Conservation (phyloP, 2,888 invertebrate species). For the Cepaea hortensis region DNA sequence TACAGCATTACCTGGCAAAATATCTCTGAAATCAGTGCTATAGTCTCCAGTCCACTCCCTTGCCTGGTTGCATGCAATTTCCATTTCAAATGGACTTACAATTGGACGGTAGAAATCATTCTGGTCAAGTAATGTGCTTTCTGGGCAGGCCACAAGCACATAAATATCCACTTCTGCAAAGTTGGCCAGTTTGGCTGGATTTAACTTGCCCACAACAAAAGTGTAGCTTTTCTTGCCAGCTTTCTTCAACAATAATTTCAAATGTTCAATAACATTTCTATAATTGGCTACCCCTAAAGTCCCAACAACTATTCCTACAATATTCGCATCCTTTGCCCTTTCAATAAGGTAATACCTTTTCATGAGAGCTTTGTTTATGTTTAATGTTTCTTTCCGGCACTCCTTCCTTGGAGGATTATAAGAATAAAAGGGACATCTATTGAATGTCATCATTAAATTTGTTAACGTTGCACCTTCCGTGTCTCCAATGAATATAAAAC, state of each 20-base stretch:
- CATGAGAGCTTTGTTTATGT: slow-evolving; percentile 82
- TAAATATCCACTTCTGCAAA: slow-evolving; percentile 94
- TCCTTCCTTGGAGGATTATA: slow-evolving; percentile 72
- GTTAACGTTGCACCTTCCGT: slow-evolving; percentile 81
- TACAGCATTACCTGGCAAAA: slow-evolving; percentile 80
- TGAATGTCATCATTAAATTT: slow-evolving; percentile 79
- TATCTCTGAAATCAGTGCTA: slow-evolving; percentile 85
- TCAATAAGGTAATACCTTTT: slow-evolving; percentile 90
- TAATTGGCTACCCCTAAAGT: slow-evolving; percentile 88
- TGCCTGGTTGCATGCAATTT: slow-evolving; percentile 82
- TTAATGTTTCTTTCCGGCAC: slow-evolving; percentile 59
- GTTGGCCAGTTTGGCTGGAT: slow-evolving; percentile 95
- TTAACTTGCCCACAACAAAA: slow-evolving; percentile 94
- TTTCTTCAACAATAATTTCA: slow-evolving; percentile 84
- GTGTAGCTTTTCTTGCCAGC: slow-evolving; percentile 92
- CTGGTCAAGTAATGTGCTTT: slow-evolving; percentile 87
- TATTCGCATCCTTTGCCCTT: slow-evolving; percentile 91
- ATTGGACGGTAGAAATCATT: slow-evolving; percentile 93
- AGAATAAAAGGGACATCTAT: slow-evolving; percentile 71
- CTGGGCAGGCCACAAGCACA: slow-evolving; percentile 92
- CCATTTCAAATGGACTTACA: slow-evolving; percentile 93
- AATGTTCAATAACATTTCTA: slow-evolving; percentile 84
- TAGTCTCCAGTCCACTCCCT: slow-evolving; percentile 79
- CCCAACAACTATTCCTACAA: slow-evolving; percentile 92
- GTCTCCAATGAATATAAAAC: slow-evolving; percentile 83